Base-by-base conservation (phyloP, 2,797 vertebrate genomes). In the Cyprinella venusta region DNA sequence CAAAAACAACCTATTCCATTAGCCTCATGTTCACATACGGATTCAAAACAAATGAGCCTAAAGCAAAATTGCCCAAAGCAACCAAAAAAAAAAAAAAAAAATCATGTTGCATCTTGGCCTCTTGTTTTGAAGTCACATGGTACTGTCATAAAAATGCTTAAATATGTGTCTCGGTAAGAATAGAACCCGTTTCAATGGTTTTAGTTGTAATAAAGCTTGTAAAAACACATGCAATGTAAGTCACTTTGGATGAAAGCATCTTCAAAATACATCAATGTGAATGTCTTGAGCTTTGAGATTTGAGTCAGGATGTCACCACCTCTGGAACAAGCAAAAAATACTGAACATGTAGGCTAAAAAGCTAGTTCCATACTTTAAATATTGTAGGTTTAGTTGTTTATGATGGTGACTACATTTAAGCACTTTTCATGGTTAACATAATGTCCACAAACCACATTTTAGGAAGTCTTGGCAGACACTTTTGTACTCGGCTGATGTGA, bases 31-130 rank as follows among this genome's bases (percentile, higher is more conserved):
- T 76, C 69, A 76, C 16, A 26, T 15, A 30, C 15, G 15, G 48
- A 56, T 82, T 42, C 63, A 59, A 56, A 76, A 82, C 19, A 54
- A 68, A 68, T 59, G 6, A 48, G 81, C 81, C 81, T 76, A 54
- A 26, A 69, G 81, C 64, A 45, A 59, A 68, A 42, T 54, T n/a
- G 26, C 81, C 64, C 38, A 45, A 59, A 76, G 81, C 50, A 16
- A 68, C 5, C 56, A 26, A 7, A 76, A 12, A 67, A 26, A 7
- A 76, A 12, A 48, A 15, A 15, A 5, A 5, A 18, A 63, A 7
- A 16, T 76, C 36, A 36, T 59, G 36, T 69, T 45, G 64, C 33
- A 65, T 81, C 36, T n/a, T 2, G 1, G 42, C 10, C 45, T 76
- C 52, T 68, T 68, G n/a, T 76, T 68, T 45, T 33, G 42, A 82